Evolutionary conservation across 2,113 vertebrate species (phyloP).

Genomic region (Capricornis sumatraensis): DNA sequence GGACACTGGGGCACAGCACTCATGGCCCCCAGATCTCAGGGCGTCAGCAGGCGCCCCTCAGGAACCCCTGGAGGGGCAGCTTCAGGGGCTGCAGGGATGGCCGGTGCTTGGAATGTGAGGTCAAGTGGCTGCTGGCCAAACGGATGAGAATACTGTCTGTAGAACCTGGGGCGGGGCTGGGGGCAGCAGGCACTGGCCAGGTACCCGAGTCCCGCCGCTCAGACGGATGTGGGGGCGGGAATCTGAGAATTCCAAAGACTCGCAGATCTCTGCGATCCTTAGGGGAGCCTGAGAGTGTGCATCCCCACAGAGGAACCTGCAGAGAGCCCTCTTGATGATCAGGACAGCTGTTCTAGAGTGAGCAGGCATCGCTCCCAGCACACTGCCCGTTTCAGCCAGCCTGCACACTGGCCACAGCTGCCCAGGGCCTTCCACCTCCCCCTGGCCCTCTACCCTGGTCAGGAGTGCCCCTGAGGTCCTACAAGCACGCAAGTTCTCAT

Average conservation of each 20-base stretch:
- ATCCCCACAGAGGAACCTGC: accelerated
- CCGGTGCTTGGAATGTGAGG: accelerated
- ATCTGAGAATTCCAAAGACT: too few relatives aligned
- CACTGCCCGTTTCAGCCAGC: accelerated
- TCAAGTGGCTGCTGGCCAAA: not conserved
- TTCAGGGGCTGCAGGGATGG: accelerated
- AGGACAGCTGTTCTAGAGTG: accelerated
- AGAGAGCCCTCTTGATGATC: accelerated
- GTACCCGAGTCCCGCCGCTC: accelerated
- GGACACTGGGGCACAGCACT: accelerated
- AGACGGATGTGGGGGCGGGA: accelerated
- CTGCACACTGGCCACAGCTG: accelerated
- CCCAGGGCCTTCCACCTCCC: accelerated
- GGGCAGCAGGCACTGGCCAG: accelerated
- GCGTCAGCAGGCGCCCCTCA: accelerated
- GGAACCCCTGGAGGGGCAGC: accelerated
- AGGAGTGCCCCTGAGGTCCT: accelerated
- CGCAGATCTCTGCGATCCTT: accelerated
- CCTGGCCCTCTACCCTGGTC: accelerated
- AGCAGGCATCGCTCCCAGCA: accelerated
- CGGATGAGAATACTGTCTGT: accelerated
- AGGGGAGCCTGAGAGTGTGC: accelerated
- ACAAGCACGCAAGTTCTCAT: accelerated
- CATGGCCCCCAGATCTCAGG: accelerated
- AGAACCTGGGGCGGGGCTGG: accelerated